Evolutionary conservation across 2,113 vertebrate species (phyloP).

Genomic region (Arvicanthis niloticus): DNA sequence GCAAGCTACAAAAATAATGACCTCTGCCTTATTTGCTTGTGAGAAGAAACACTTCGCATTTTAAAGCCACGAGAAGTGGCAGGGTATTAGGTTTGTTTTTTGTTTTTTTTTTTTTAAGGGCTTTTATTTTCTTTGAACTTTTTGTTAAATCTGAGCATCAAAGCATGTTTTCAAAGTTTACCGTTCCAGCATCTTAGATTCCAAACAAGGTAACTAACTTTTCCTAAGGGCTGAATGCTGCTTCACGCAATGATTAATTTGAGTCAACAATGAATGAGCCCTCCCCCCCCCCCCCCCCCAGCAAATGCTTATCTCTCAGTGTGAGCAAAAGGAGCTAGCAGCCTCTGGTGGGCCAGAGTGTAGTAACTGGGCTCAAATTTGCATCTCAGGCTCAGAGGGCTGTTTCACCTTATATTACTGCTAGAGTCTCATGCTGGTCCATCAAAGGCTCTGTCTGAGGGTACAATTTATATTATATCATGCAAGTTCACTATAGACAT

Average conservation of each 20-base stretch:
- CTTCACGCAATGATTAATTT: slow-evolving; percentile 60
- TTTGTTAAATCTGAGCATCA: slow-evolving; percentile 70
- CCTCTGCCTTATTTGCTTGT: slow-evolving; percentile 17
- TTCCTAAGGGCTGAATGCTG: slow-evolving; percentile 62
- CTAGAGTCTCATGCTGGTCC: slow-evolving; percentile 22
- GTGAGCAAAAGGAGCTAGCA: slow-evolving; percentile 50
- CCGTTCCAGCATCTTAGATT: slow-evolving; percentile 63
- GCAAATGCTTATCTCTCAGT: slow-evolving; percentile 45
- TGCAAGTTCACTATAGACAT: slow-evolving; percentile 18
- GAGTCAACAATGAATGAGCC: slow-evolving; percentile 67
- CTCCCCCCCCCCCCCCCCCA: too few species aligned
- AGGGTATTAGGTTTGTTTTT: slow-evolving; percentile 68
- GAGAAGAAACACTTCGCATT: slow-evolving; percentile 30
- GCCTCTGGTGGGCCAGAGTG: slow-evolving; percentile 11
- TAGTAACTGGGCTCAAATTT: slow-evolving; percentile 46
- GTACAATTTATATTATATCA: slow-evolving; percentile 14
- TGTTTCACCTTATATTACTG: slow-evolving; percentile 25
- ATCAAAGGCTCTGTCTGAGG: slow-evolving; percentile 12
- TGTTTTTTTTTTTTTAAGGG: slow-evolving; percentile 63
- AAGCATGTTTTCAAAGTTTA: slow-evolving; percentile 68
- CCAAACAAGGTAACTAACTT: slow-evolving; percentile 66
- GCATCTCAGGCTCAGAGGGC: background rate
- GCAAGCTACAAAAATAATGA: slow-evolving; percentile 42
- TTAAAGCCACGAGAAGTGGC: slow-evolving; percentile 51
- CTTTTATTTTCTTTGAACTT: slow-evolving; percentile 65